Conservation (phyloP, 2,113 vertebrate genomes). For the Corythornis madagascariensis region DNA sequence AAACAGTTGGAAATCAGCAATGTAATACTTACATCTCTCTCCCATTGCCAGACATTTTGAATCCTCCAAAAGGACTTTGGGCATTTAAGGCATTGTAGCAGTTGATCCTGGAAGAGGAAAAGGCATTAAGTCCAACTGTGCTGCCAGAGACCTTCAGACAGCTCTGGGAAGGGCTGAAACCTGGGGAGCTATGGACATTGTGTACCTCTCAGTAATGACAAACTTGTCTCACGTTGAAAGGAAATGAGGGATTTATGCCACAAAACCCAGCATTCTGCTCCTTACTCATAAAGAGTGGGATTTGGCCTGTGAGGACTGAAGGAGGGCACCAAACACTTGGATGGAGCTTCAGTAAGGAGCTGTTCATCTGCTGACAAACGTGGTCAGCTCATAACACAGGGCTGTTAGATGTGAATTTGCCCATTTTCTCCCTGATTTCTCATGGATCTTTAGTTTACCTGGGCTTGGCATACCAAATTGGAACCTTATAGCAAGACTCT, state of each 20-base stretch:
- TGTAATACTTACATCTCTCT: slow-evolving; percentile 95
- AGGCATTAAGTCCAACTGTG: neutral
- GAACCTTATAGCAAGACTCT: neutral
- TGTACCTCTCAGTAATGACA: neutral
- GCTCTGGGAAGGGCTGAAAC: neutral
- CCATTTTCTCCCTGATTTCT: neutral
- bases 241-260: neutral
- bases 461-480: neutral
- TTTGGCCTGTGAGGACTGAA: neutral
- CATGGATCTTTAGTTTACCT: neutral
- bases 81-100: slow-evolving; percentile 98
- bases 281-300: neutral
- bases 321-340: neutral
- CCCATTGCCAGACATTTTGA: slow-evolving; percentile 99
- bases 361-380: neutral
- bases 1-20: neutral
- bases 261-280: neutral
- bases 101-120: slow-evolving; percentile 88
- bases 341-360: neutral
- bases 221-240: neutral
- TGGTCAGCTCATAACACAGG: neutral
- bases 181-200: neutral
- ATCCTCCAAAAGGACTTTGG: slow-evolving; percentile 98
- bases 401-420: neutral
- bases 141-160: neutral